Evolutionary conservation across 2,113 vertebrate genomes (phyloP).

Genomic region (Dryoscopus gambensis): DNA sequence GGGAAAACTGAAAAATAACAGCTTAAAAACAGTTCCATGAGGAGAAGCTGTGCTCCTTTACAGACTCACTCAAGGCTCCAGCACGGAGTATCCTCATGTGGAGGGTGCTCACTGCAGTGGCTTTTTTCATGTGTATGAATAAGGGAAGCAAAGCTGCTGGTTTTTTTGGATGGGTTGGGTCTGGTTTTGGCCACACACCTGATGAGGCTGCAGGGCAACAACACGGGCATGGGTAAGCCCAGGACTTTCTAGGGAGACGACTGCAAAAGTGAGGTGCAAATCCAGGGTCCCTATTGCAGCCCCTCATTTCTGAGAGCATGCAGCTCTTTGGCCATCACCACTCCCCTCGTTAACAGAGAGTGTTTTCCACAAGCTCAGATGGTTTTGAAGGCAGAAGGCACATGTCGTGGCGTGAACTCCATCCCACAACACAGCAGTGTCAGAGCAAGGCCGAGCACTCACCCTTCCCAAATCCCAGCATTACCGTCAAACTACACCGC

Average conservation of each 20-base stretch:
- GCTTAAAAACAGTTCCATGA: background rate
- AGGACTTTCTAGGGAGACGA: background rate
- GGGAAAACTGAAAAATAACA: constrained; percentile 11
- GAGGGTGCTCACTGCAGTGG: background rate
- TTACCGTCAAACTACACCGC: background rate
- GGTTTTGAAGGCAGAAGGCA: background rate
- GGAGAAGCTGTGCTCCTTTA: background rate
- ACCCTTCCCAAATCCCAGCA: background rate
- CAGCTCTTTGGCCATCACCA: background rate
- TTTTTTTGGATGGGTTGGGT: background rate
- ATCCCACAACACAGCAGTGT: background rate
- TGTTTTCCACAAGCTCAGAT: background rate
- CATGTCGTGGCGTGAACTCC: rapidly evolving
- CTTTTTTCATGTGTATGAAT: background rate
- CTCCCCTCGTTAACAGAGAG: background rate
- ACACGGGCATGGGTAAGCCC: rapidly evolving
- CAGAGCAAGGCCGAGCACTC: rapidly evolving
- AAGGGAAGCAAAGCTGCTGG: background rate
- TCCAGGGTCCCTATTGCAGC: background rate
- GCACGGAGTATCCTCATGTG: background rate
- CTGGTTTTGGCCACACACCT: background rate
- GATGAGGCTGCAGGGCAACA: background rate
- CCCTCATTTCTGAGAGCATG: background rate
- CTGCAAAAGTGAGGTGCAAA: background rate
- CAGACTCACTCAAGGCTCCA: background rate